A percentile compares a stretch with the other conserved stretches of the same genome.
Evolutionary conservation across 2,888 invertebrate genomes (phyloP).

Genomic region (Furcula furcula): DNA sequence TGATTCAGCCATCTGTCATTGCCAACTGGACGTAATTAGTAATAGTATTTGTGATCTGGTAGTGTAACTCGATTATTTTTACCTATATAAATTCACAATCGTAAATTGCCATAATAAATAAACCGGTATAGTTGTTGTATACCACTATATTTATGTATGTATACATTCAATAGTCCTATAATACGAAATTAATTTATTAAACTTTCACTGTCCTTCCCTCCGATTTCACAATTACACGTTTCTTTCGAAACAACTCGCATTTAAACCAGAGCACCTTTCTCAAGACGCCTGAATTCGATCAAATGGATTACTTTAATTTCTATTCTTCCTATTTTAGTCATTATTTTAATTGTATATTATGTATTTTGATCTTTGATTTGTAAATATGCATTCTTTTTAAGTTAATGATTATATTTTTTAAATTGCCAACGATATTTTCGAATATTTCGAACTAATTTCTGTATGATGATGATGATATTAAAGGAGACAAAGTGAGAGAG

Average conservation of each 20-base stretch:
- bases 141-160: constrained; percentile 45
- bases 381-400: constrained; percentile 77
- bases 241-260: constrained; percentile 49
- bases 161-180: constrained; percentile 38
- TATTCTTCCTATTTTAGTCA: constrained; percentile 72
- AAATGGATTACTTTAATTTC: constrained; percentile 58
- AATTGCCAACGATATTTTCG: constrained; percentile 75
- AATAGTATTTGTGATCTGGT: constrained; percentile 78
- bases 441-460: constrained; percentile 58
- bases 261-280: constrained; percentile 46
- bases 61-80: constrained; percentile 72
- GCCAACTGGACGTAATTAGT: constrained; percentile 77
- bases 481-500: constrained; percentile 60
- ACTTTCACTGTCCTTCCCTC: constrained; percentile 51
- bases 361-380: constrained; percentile 74
- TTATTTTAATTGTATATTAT: constrained; percentile 79
- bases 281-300: constrained; percentile 50
- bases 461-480: constrained; percentile 71
- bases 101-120: constrained; percentile 73
- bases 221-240: constrained; percentile 41
- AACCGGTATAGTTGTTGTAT: constrained; percentile 56
- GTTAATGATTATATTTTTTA: constrained; percentile 67
- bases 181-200: constrained; percentile 47
- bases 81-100: constrained; percentile 66
- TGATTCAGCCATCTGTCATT: constrained; percentile 78